Evolutionary conservation across 2,113 vertebrate genomes (phyloP).

Genomic region (Chloroceryle aenea): DNA sequence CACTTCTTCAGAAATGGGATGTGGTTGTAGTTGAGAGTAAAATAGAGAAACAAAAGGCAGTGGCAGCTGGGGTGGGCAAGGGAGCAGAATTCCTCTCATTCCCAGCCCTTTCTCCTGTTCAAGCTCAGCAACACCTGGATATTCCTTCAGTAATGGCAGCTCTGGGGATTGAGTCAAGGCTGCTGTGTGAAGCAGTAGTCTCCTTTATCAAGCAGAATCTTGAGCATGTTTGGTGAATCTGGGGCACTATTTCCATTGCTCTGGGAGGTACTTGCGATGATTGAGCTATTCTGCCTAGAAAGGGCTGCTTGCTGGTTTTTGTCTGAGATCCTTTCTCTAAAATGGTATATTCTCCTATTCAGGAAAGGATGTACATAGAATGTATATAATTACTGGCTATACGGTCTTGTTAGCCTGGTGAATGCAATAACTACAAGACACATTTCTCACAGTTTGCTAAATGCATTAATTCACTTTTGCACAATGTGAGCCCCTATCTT

Average conservation of each 20-base stretch:
- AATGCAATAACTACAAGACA: background rate
- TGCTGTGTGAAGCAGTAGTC: background rate
- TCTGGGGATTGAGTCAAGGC: slow-evolving; percentile 18
- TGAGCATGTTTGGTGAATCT: background rate
- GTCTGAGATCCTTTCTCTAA: background rate
- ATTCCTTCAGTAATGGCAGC: slow-evolving; percentile 41
- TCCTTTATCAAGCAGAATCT: background rate
- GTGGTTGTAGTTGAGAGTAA: slow-evolving; percentile 60
- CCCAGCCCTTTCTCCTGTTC: slow-evolving; percentile 79
- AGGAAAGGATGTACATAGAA: background rate
- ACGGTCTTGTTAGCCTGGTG: background rate
- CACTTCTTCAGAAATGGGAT: slow-evolving; percentile 74
- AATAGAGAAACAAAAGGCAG: slow-evolving; percentile 73
- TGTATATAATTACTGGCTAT: background rate
- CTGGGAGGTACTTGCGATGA: background rate
- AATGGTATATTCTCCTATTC: background rate
- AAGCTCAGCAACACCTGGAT: slow-evolving; percentile 79
- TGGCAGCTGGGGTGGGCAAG: slow-evolving; percentile 78
- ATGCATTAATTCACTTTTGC: background rate
- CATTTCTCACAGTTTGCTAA: background rate
- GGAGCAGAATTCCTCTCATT: slow-evolving; percentile 85
- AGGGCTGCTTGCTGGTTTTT: background rate
- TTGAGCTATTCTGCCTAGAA: background rate
- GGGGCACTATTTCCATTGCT: background rate
- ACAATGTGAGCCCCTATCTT: background rate